Percentiles rank a stretch among this genome's conserved stretches.
Evolutionary conservation across 1,140 invertebrate species (phyloP).

Genomic region (Heliconius himera): DNA sequence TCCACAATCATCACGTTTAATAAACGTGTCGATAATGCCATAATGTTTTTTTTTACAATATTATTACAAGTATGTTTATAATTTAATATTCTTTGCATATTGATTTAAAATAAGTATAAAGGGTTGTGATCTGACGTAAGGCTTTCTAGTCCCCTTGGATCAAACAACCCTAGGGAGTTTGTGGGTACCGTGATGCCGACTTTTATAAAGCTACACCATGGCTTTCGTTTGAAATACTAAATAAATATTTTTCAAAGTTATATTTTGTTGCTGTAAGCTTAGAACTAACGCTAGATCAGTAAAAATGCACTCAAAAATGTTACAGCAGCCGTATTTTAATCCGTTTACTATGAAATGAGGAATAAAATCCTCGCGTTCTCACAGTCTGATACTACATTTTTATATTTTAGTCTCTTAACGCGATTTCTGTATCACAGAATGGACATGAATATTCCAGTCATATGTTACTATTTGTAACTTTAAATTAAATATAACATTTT

Average conservation of each 20-base stretch:
- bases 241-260: not conserved
- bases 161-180: not conserved
- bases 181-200: not conserved
- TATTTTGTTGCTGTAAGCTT: too few relatives aligned
- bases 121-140: constrained; percentile 4
- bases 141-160: not conserved
- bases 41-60: too few relatives aligned
- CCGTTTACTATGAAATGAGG: not conserved
- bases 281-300: too few relatives aligned
- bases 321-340: not conserved
- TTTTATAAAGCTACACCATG: not conserved
- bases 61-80: not conserved
- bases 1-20: too few relatives aligned
- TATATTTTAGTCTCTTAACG: too few relatives aligned
- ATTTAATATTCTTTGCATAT: not conserved
- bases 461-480: too few relatives aligned
- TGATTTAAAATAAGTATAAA: constrained; percentile 6
- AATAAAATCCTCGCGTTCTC: not conserved
- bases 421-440: too few relatives aligned
- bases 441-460: too few relatives aligned
- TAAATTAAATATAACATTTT: not conserved
- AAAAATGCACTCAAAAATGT: too few relatives aligned
- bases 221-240: not conserved
- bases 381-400: not conserved
- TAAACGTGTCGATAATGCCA: too few relatives aligned